These are phyloP conservation scores for Lagenorhynchus albirostris DNA, from an alignment of 2,113 vertebrate species.

Conservation along the genomic window DNA sequence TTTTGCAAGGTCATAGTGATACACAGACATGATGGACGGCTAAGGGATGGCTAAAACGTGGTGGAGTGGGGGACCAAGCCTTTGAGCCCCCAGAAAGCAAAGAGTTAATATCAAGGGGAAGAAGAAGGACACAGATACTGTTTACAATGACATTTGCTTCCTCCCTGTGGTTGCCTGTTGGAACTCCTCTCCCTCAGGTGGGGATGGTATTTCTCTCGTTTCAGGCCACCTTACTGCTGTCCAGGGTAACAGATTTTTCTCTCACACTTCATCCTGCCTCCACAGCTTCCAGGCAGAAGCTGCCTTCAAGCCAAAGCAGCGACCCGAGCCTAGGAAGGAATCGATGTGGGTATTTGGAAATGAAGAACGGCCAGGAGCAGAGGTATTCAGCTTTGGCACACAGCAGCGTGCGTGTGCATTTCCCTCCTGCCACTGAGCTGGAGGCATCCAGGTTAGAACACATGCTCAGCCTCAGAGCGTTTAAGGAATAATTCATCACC, in stretches of 20 bases:
- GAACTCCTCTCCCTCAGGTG: fast-evolving
- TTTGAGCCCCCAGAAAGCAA: neutral
- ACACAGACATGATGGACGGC: fast-evolving
- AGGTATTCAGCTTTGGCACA: neutral
- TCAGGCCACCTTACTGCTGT: neutral
- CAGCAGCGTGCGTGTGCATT: neutral
- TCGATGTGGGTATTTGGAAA: neutral
- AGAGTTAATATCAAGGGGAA: neutral
- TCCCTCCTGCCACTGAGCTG: neutral
- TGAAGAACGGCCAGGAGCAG: neutral
- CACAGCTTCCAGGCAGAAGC: neutral
- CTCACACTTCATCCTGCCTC: neutral
- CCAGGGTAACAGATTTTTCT: neutral
- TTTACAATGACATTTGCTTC: fast-evolving
- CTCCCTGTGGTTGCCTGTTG: fast-evolving
- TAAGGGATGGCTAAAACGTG: too few relatives aligned
- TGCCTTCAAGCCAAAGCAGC: neutral
- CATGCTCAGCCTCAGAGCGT: fast-evolving
- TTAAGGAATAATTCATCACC: neutral
- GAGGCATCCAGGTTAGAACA: neutral
- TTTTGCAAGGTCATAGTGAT: neutral
- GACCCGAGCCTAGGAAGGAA: fast-evolving
- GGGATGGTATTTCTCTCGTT: fast-evolving
- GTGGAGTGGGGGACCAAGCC: neutral
- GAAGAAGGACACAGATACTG: fast-evolving